Evolutionary conservation across 2,888 invertebrate species (phyloP).

Genomic region (Papilio demoleus): DNA sequence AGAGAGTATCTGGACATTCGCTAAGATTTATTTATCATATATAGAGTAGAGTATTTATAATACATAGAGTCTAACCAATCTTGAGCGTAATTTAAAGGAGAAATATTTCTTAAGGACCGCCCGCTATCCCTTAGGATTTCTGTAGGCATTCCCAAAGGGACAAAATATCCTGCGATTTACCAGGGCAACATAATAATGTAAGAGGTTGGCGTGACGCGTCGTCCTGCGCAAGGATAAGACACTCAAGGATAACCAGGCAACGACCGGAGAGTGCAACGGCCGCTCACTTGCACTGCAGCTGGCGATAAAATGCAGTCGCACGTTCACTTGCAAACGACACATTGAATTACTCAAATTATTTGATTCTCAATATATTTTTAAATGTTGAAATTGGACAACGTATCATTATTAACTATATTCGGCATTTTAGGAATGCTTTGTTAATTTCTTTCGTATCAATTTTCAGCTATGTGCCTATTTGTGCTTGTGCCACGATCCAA

Average conservation of each 20-base stretch:
- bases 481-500: too few relatives aligned
- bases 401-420: too few relatives aligned
- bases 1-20: too few relatives aligned
- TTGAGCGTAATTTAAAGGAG: not conserved
- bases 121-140: conserved; percentile 64
- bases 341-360: not conserved
- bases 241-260: conserved; percentile 78
- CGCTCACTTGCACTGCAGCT: conserved; percentile 55
- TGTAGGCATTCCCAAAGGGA: conserved; percentile 81
- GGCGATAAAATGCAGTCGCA: conserved; percentile 34
- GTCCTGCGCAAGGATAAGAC: conserved; percentile 77
- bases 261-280: conserved; percentile 66
- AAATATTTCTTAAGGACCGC: conserved; percentile 10
- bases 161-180: conserved; percentile 83
- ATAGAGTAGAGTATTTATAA: too few relatives aligned
- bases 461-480: not conserved
- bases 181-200: conserved; percentile 70
- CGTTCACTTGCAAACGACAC: not conserved
- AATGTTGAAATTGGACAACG: not conserved
- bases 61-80: too few relatives aligned
- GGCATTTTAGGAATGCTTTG: not conserved
- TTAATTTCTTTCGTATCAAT: not conserved
- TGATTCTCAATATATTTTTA: not conserved
- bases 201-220: conserved; percentile 63
- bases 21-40: too few relatives aligned